Base-by-base conservation (phyloP, 1,140 invertebrate species). In the Pristionchus pacificus region DNA sequence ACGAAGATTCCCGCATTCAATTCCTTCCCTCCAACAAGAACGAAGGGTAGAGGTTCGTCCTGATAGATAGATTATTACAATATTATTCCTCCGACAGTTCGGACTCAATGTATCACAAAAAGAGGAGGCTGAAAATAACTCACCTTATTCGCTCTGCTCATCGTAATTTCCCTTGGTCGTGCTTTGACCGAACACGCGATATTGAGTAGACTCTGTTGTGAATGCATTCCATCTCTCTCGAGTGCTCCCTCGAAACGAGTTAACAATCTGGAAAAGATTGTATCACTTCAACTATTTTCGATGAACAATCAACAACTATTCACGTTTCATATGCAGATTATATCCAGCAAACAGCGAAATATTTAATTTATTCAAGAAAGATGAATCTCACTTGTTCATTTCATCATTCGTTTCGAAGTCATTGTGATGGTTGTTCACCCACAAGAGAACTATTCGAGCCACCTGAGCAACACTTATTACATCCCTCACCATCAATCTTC, bases 341-440 rank as follows among this genome's bases (percentile, higher is more conserved):
- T n/a, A n/a, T n/a, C n/a, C n/a, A n/a, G n/a, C n/a, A n/a, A n/a
- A n/a, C n/a, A n/a, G n/a, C n/a, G n/a, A n/a, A n/a, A n/a, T n/a
- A n/a, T n/a, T n/a, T n/a, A n/a, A n/a, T n/a, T n/a, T n/a, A n/a
- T n/a, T n/a, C n/a, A n/a, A n/a, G n/a, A n/a, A n/a, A n/a, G n/a
- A n/a, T n/a, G n/a, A n/a, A n/a, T 10, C 38, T 83, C 97, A 95
- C 76, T 94, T 92, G 89, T 95, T 95, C 93, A 98, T 95, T 38
- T 90, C 89, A 31, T 92, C 90, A 86, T 95, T 91, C 3, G 90
- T 94, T 86, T 99, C 96, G 86, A 98, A 99, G 84, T 98, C 96
- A 29, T 94, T 97, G 82, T 98, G 98, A 86, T 98, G 95, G 85
- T 97, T 98, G 84, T 97, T 98, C 0, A 98, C 95, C 96, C 96